Evolutionary conservation across 2,797 vertebrate genomes (phyloP).

Genomic region (Bryconaethiops microstoma): DNA sequence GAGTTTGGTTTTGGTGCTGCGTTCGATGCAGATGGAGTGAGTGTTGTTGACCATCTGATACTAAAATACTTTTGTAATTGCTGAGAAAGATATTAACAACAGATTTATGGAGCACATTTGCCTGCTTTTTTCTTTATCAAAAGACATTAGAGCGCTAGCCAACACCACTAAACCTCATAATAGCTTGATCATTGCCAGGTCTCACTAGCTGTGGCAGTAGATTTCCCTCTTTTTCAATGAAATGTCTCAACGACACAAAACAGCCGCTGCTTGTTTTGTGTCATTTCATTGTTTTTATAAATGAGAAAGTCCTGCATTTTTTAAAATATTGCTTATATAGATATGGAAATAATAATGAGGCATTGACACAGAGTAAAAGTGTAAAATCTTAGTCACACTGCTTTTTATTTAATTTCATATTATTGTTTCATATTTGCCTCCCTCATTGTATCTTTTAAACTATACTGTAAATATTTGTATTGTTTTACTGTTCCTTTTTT

Average conservation of each 20-base stretch:
- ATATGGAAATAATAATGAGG: background rate
- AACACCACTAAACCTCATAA: conserved; percentile 15
- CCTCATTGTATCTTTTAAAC: background rate
- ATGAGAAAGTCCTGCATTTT: background rate
- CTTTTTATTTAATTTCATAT: background rate
- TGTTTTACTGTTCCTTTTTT: background rate
- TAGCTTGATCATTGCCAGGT: conserved; percentile 24
- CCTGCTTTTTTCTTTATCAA: background rate
- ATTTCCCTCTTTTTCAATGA: conserved; percentile 14
- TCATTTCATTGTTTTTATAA: background rate
- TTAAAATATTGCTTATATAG: background rate
- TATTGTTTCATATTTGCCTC: background rate
- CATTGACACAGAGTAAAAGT: background rate
- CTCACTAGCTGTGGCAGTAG: conserved; percentile 6
- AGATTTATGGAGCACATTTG: conserved; percentile 9
- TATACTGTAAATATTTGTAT: background rate
- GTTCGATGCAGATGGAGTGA: conserved; percentile 95
- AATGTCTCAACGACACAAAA: background rate
- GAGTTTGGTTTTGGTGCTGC: conserved; percentile 97
- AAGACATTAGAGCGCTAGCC: background rate
- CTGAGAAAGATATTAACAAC: conserved; percentile 7
- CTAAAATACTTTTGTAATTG: background rate
- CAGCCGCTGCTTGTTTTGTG: background rate
- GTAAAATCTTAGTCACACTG: background rate
- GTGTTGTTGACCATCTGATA: conserved; percentile 30